Evolutionary conservation across 2,888 invertebrate genomes (phyloP).

Genomic region (Andrena trimmerana): DNA sequence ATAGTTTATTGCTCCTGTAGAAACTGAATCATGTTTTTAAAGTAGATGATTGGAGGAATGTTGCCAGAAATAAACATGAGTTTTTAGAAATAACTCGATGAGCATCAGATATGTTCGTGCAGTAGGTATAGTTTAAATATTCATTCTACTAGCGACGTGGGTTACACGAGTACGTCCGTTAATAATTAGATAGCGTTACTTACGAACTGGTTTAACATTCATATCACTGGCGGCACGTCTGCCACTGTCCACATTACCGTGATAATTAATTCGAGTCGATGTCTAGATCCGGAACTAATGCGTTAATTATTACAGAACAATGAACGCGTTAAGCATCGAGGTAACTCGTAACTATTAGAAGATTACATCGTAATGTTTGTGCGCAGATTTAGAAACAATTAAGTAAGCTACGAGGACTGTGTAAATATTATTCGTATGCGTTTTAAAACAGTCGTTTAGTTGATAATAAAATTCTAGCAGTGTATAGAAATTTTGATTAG

Average conservation of each 20-base stretch:
- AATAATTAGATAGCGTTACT: slow-evolving; percentile 21
- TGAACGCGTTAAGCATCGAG: too few relatives aligned
- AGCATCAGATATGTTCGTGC: not conserved
- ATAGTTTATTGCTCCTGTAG: slow-evolving; percentile 2
- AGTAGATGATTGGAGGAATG: not conserved
- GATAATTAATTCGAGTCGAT: slow-evolving; percentile 17
- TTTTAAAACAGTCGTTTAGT: too few relatives aligned
- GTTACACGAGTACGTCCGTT: slow-evolving; percentile 5
- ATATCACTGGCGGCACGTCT: not conserved
- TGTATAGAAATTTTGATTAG: too few relatives aligned
- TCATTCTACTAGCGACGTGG: not conserved
- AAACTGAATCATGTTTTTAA: not conserved
- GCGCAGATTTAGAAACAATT: too few relatives aligned
- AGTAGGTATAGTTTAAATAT: slow-evolving; percentile 15
- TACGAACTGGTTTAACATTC: slow-evolving; percentile 20
- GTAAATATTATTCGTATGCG: too few relatives aligned
- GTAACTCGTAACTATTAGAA: too few relatives aligned
- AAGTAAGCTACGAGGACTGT: too few relatives aligned
- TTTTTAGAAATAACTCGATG: not conserved
- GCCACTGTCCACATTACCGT: slow-evolving; percentile 4
- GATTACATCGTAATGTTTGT: too few relatives aligned
- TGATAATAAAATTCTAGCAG: too few relatives aligned
- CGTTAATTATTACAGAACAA: not conserved
- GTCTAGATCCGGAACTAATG: slow-evolving; percentile 1
- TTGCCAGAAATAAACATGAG: not conserved